Conservation (phyloP, 2,888 invertebrate genomes). For the Lapara coniferarum region DNA sequence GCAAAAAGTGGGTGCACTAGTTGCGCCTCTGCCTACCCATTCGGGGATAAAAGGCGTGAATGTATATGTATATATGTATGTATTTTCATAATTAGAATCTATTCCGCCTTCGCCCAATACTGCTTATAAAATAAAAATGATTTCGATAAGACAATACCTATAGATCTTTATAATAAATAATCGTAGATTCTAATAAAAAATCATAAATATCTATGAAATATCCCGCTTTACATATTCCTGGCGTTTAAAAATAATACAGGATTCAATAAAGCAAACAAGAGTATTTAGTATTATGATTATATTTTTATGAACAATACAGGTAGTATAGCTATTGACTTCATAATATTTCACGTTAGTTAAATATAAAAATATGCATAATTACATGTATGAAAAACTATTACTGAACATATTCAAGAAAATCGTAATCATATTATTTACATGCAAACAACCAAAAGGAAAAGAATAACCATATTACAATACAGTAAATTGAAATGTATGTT, state of each 20-base stretch:
- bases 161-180: no score
- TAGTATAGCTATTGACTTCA: constrained; percentile 24
- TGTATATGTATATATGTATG: no score
- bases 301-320: constrained; percentile 39
- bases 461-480: neutral
- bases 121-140: no score
- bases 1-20: no score
- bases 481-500: neutral
- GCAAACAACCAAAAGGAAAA: neutral
- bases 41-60: no score
- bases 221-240: no score
- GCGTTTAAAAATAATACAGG: neutral
- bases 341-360: constrained; percentile 18
- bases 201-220: no score
- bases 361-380: constrained; percentile 17
- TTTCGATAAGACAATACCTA: no score
- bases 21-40: no score
- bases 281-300: constrained; percentile 34
- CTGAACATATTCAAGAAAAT: constrained; percentile 8
- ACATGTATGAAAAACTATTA: constrained; percentile 12
- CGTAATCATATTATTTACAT: constrained; percentile 14
- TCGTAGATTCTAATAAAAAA: no score
- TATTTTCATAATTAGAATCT: no score
- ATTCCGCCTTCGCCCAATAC: no score
- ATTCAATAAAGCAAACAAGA: neutral